phyloP scores from a whole-genome alignment of 2,113 vertebrate genomes.

The Stictonetta naevosa region DNA sequence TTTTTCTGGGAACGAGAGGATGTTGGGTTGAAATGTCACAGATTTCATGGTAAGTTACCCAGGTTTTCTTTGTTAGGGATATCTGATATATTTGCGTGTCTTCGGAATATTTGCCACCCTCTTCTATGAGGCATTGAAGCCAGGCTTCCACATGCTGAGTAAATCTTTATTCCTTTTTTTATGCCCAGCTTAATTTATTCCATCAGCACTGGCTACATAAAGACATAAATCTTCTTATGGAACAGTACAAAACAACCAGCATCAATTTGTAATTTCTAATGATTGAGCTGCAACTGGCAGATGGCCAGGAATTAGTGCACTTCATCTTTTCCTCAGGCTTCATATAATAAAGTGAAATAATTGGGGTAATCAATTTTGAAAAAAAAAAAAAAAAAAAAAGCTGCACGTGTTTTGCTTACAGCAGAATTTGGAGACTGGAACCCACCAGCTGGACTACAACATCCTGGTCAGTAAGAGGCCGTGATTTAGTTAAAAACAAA shows the following conservation, averaged over 20 bases:
- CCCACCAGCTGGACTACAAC: not conserved
- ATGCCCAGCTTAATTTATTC: slow-evolving; percentile 57
- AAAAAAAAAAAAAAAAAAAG: not conserved
- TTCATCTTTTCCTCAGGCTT: slow-evolving; percentile 53
- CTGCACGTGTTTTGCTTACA: slow-evolving; percentile 48
- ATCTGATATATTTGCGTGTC: slow-evolving; percentile 28
- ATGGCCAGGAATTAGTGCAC: slow-evolving; percentile 17
- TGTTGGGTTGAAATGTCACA: not conserved
- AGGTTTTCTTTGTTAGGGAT: slow-evolving; percentile 4
- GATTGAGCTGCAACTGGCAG: slow-evolving; percentile 32
- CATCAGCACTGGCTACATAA: slow-evolving; percentile 38
- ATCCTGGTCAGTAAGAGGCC: not conserved
- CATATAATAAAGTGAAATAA: slow-evolving; percentile 50
- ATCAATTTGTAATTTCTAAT: slow-evolving; percentile 61
- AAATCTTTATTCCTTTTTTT: slow-evolving; percentile 57
- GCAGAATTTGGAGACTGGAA: not conserved
- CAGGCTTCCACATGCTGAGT: slow-evolving; percentile 33
- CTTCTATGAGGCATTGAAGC: slow-evolving; percentile 17
- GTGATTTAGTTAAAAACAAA: slow-evolving; percentile 1
- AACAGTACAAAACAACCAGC: slow-evolving; percentile 42
- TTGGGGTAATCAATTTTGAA: slow-evolving; percentile 24
- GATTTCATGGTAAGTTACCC: slow-evolving; percentile 19
- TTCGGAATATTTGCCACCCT: slow-evolving; percentile 10
- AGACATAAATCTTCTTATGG: slow-evolving; percentile 50
- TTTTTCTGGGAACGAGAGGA: not conserved